These are phyloP conservation scores for Rhopalosiphum maidis DNA, from an alignment of 1,140 invertebrate species.

Conservation along the genomic window DNA sequence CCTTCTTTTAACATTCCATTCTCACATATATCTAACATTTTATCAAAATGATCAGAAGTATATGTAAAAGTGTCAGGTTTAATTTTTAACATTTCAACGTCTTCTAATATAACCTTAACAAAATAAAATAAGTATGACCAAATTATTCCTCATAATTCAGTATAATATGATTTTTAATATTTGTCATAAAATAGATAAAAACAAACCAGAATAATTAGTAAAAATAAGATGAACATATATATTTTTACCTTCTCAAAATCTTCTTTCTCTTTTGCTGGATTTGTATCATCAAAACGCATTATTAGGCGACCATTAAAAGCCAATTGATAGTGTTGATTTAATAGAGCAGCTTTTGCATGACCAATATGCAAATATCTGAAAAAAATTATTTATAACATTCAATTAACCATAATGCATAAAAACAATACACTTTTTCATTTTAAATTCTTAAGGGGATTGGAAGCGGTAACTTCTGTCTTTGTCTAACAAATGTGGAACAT, in stretches of 20 bases:
- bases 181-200: background rate
- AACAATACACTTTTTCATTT: too few species aligned
- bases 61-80: constrained; percentile 93
- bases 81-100: constrained; percentile 89
- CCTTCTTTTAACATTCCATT: constrained; percentile 80
- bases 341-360: constrained; percentile 97
- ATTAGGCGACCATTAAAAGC: constrained; percentile 93
- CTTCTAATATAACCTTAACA: constrained; percentile 89
- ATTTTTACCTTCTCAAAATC: constrained; percentile 86
- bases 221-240: background rate
- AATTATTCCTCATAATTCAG: background rate
- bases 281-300: constrained; percentile 99
- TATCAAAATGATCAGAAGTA: constrained; percentile 97
- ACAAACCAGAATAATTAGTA: background rate
- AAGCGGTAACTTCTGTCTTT: too few species aligned
- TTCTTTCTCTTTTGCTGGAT: constrained; percentile 98
- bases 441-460: too few species aligned
- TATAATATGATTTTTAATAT: background rate
- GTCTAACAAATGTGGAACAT: too few species aligned
- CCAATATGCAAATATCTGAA: constrained; percentile 94
- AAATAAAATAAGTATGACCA: background rate
- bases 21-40: constrained; percentile 88
- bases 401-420: background rate
- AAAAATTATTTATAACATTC: constrained; percentile 7
- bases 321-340: constrained; percentile 97